Conservation (phyloP, 2,888 invertebrate species). For the Tipula helvola region DNA sequence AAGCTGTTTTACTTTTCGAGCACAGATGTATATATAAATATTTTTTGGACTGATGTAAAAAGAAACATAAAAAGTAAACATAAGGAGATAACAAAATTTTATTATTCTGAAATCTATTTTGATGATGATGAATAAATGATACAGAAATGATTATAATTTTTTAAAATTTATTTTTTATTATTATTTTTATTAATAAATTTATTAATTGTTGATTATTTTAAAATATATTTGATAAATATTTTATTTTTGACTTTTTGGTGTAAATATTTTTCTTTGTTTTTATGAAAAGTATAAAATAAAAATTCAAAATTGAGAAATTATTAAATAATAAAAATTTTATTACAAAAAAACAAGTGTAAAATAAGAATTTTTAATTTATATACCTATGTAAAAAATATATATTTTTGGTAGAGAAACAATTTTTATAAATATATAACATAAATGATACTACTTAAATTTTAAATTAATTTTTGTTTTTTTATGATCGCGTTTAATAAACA, state of each 20-base stretch:
- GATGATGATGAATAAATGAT: neutral
- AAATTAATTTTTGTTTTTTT: neutral
- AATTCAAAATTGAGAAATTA: neutral
- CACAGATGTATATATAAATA: neutral
- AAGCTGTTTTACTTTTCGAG: no score
- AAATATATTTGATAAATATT: neutral
- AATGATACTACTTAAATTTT: neutral
- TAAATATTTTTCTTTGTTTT: neutral
- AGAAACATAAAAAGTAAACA: neutral
- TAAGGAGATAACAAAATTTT: neutral
- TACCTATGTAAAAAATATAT: neutral
- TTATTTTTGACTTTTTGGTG: neutral
- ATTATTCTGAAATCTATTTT: neutral
- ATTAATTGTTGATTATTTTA: neutral
- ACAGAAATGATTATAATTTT: neutral
- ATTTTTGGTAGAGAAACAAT: neutral
- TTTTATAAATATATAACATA: neutral
- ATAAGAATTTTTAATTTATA: neutral
- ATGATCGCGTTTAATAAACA: neutral
- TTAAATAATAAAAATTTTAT: neutral
- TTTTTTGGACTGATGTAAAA: constrained; percentile 4
- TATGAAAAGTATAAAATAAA: neutral
- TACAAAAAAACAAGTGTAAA: neutral
- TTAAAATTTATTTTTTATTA: neutral
- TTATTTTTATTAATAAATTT: neutral